Percentiles rank a stretch among this genome's conserved stretches.
Evolutionary conservation across 2,113 vertebrate genomes (phyloP).

Genomic region (Callocephalon fimbriatum): DNA sequence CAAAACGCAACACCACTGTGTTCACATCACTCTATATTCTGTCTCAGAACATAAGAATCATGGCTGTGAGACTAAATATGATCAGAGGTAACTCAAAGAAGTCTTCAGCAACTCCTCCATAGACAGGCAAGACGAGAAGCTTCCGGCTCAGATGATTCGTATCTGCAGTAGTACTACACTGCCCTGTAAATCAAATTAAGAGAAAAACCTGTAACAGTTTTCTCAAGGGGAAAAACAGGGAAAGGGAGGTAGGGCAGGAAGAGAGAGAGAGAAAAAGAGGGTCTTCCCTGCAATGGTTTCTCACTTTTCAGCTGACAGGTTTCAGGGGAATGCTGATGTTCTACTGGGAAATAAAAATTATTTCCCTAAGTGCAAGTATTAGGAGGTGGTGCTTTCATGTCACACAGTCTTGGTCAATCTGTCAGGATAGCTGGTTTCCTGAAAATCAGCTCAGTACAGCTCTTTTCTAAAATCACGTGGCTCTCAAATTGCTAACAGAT

Average conservation of each 20-base stretch:
- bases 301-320: background rate
- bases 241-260: background rate
- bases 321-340: background rate
- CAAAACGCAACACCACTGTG: background rate
- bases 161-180: background rate
- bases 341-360: background rate
- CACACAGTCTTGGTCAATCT: background rate
- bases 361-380: background rate
- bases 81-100: constrained; percentile 53
- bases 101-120: background rate
- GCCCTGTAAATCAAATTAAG: background rate
- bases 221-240: background rate
- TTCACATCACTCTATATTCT: background rate
- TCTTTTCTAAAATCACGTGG: background rate
- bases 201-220: background rate
- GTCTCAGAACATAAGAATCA: background rate
- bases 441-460: background rate
- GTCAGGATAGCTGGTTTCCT: background rate
- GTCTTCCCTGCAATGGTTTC: background rate
- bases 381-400: background rate
- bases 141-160: background rate
- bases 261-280: no score
- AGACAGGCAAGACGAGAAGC: background rate
- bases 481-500: constrained; percentile 49
- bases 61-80: constrained; percentile 41